A percentile compares a stretch with the other conserved stretches of the same genome.
Conservation (phyloP, 2,888 invertebrate species). For the Colletes collaris region DNA sequence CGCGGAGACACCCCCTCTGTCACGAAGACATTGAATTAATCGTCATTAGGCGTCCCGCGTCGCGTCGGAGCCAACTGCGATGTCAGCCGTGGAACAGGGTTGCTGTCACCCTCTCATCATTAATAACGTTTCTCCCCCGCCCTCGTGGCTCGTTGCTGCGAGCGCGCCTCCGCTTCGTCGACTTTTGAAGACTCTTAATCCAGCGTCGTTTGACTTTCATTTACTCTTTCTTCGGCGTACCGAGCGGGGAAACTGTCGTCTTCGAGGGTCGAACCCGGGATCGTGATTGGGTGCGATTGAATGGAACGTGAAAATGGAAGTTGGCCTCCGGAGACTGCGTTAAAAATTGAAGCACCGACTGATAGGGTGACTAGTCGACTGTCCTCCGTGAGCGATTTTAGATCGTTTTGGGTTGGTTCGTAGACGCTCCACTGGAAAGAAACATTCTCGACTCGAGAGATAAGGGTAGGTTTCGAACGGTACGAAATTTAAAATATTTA, state of each 20-base stretch:
- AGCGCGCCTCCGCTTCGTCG: constrained; percentile 33
- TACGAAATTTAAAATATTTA: too few species aligned
- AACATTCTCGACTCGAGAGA: too few species aligned
- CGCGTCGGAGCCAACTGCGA: constrained; percentile 48
- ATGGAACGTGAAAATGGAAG: not conserved
- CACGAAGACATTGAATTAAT: constrained; percentile 71
- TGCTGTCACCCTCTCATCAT: constrained; percentile 67
- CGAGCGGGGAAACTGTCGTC: not conserved
- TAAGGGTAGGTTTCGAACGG: too few species aligned
- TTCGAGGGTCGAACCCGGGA: not conserved
- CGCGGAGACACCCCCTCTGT: constrained; percentile 37
- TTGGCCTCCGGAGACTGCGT: not conserved
- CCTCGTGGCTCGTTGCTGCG: not conserved
- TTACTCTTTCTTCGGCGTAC: constrained; percentile 20
- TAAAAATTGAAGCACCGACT: too few species aligned
- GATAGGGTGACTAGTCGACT: too few species aligned
- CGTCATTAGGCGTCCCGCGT: constrained; percentile 66
- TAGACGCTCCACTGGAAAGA: too few species aligned
- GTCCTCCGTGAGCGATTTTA: too few species aligned
- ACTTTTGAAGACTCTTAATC: constrained; percentile 36
- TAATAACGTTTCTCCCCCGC: constrained; percentile 61
- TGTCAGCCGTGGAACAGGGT: constrained; percentile 40
- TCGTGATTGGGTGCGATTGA: constrained; percentile 23
- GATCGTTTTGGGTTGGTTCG: too few species aligned
- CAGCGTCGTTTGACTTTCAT: constrained; percentile 38